These are phyloP conservation scores for Sylvia borin DNA, from an alignment of 2,797 vertebrate genomes.

Conservation along the genomic window DNA sequence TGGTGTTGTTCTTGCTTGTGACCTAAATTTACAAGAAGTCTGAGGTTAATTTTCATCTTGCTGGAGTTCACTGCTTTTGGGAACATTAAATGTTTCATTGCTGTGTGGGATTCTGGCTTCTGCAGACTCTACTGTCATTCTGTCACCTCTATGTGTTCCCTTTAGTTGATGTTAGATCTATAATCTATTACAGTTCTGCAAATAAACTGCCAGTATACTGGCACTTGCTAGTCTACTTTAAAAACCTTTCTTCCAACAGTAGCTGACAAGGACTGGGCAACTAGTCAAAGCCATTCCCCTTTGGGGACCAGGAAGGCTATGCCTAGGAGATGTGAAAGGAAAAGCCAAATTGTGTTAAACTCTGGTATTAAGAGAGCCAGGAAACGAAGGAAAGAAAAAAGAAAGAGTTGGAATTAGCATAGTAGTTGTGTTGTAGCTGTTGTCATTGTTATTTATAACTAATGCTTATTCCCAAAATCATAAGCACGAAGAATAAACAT, in stretches of 20 bases:
- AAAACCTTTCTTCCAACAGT: slow-evolving; percentile 12
- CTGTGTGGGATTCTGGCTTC: background rate
- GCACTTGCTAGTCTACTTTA: slow-evolving; percentile 12
- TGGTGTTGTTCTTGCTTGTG: background rate
- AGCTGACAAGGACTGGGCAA: slow-evolving; percentile 45
- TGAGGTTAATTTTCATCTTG: background rate
- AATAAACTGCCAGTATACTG: slow-evolving; percentile 1
- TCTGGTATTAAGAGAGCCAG: background rate
- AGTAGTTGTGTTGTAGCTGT: background rate
- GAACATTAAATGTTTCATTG: background rate
- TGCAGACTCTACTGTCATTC: background rate
- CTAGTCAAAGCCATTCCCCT: background rate
- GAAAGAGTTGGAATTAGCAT: background rate
- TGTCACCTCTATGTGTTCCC: background rate
- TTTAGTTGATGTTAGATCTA: slow-evolving; percentile 37
- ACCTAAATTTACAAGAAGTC: slow-evolving; percentile 16
- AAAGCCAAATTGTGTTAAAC: slow-evolving; percentile 11
- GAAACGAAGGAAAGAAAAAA: background rate
- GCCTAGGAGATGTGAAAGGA: background rate
- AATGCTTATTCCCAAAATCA: background rate
- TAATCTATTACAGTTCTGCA: slow-evolving; percentile 2
- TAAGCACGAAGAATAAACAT: background rate
- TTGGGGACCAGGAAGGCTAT: background rate
- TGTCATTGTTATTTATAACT: background rate
- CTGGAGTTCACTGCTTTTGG: background rate